Evolutionary conservation across 2,113 vertebrate species (phyloP), one percentile per base, ranked within the genome.

Genomic region (Xenopus borealis): DNA sequence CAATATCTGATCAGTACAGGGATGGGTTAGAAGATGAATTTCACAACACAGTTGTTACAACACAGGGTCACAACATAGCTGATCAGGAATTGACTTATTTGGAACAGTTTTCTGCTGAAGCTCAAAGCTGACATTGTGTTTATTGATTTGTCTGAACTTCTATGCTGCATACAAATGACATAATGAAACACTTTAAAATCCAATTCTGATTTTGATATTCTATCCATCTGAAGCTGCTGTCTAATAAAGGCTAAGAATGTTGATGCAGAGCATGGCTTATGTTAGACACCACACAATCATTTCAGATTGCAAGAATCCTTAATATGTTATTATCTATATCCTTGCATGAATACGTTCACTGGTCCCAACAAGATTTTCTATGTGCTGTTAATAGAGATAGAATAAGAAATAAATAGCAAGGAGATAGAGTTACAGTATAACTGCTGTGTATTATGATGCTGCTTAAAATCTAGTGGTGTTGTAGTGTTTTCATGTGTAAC

Each of bases 121-220:
- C 23, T 68, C 44, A 69, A 44, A 52, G 12, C 55, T 52, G 57
- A 75, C 65, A 75, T 67, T 20, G 65, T 75, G 57, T 68, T 59
- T 62, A 62, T 69, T 62, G 65, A 75, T 75, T 50, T 40, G 62
- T n/a, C 44, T 68, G 65, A 27, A 40, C 68, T 53, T 67, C 40
- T 50, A 47, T 46, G 11, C 10, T 61, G 66, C 65, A 62, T 62
- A 69, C 61, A 62, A 58, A 75, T 69, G 4, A 67, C 20, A 33
- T 62, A 30, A 62, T 69, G 19, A 75, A 61, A 45, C 11, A 27
- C 23, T 27, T 12, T 47, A 52, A 68, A 66, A 62, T 16, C 44
- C 9, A 55, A 55, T n/a, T 55, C 14, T 16, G 17, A 55, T 55
- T 45, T 61, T 62, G 44, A 62, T 12, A 57, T 7, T 46, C 10